Base-by-base conservation (phyloP, 1,140 invertebrate genomes). In the Proctacanthus coquilletti region DNA sequence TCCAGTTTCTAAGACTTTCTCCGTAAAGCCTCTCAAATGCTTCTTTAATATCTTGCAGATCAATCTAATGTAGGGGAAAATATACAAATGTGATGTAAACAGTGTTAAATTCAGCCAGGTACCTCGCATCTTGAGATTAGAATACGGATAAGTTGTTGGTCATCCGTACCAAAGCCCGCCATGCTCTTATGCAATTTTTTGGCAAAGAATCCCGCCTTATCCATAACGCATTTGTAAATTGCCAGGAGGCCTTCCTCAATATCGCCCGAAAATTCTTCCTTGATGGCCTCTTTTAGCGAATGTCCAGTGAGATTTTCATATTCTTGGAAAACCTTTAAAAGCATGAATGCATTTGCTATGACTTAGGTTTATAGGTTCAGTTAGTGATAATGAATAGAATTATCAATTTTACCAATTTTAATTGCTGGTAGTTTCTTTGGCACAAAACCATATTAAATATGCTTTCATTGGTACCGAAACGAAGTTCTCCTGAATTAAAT, bases 231-330 rank as follows among this genome's bases (percentile, higher is more conserved):
- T 60, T 80, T 80, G 13, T 86, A 74, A 37, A 84, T 72, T 39
- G 85, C 79, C 36, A 84, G 53, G 11, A 92, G 64, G 13, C 82
- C 84, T 48, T 83, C 75, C 58, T 83, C 74, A 29, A 89, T 70
- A 47, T 88, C 85, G 2, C 88, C 87, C n/a, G 83, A 85, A 62
- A 94, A 87, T 62, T 94, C 87, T 30, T 77, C 75, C 43, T 83
- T 73, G 50, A 94, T 79, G 3, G 86, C 85, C 42, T 75, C 69
- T 46, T 86, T 81, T 49, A 95, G 78, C 15, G 75, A 65, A 52
- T 89, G 83, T 9, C 85, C 86, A 18, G 81, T 80, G 19, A 84
- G 65, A 42, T 65, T 64, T 40, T 76, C 66, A 52, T 86, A 87
- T 54, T 84, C 79, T 39, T 67, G 64, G 61, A 93, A 89, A 42